Evolutionary conservation across 1,140 invertebrate genomes (phyloP).

Genomic region (Zaprionus ghesquierei): DNA sequence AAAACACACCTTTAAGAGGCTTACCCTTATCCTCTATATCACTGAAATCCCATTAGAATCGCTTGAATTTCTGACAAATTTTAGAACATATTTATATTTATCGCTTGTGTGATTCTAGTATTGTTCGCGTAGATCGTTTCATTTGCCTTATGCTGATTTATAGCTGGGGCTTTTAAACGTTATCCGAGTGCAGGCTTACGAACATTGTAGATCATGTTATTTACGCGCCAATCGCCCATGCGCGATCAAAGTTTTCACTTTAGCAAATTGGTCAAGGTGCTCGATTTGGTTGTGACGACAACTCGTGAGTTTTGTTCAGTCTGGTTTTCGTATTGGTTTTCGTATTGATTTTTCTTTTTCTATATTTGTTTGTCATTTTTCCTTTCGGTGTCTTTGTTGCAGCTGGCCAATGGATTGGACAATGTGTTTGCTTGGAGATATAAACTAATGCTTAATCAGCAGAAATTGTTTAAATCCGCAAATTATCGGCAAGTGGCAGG

Average conservation of each 20-base stretch:
- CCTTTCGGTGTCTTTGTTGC: conserved; percentile 7
- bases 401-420: conserved; percentile 24
- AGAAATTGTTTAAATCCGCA: conserved; percentile 76
- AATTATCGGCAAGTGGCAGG: conserved; percentile 69
- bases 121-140: not conserved
- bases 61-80: not conserved
- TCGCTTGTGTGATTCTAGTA: not conserved
- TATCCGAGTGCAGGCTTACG: not conserved
- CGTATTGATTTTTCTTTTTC: too few species aligned
- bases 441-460: conserved; percentile 79
- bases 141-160: not conserved
- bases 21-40: not conserved
- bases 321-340: too few species aligned
- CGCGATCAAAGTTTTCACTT: conserved; percentile 56
- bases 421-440: conserved; percentile 52
- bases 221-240: conserved; percentile 41
- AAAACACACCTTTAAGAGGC: not conserved
- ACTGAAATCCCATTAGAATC: not conserved
- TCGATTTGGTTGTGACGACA: conserved; percentile 33
- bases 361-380: conserved; percentile 6
- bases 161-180: not conserved
- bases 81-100: not conserved
- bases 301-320: conserved; percentile 26
- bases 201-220: not conserved
- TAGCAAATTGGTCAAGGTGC: conserved; percentile 67